A percentile compares a stretch with the other conserved stretches of the same genome.
Evolutionary conservation across 2,888 invertebrate species (phyloP).

Genomic region (Steromphala cineraria): DNA sequence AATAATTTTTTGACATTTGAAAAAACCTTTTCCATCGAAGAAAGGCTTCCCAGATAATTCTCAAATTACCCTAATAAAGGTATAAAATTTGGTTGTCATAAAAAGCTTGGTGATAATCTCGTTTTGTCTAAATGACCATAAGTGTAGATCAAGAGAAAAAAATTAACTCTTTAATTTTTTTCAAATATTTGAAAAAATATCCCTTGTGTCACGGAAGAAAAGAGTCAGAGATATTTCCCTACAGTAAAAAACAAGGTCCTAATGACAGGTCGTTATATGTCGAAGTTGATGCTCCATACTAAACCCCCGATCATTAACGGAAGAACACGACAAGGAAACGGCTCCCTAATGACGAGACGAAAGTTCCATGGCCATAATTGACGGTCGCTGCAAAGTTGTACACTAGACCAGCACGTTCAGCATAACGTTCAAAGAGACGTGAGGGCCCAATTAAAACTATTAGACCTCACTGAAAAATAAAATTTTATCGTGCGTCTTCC

Average conservation of each 20-base stretch:
- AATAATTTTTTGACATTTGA: too few species aligned
- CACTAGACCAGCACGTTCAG: constrained; percentile 5
- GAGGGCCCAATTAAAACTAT: constrained; percentile 24
- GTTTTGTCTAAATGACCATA: not conserved
- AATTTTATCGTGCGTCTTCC: constrained; percentile 24
- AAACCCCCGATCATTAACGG: constrained; percentile 13
- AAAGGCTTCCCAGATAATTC: too few species aligned
- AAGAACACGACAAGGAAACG: constrained; percentile 9
- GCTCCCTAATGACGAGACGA: constrained; percentile 4
- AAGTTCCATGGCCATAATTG: constrained; percentile 12
- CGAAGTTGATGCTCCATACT: not conserved
- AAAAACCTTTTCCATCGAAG: not conserved
- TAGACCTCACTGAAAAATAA: constrained; percentile 22
- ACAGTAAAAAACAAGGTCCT: constrained; percentile 6
- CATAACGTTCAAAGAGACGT: constrained; percentile 12
- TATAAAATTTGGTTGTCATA: not conserved
- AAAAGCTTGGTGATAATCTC: not conserved
- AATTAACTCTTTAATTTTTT: not conserved
- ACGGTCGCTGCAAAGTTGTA: not conserved
- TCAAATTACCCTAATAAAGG: not conserved
- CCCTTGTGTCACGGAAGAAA: not conserved
- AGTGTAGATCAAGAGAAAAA: not conserved
- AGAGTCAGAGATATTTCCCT: not conserved
- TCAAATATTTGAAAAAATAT: not conserved
- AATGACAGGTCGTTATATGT: constrained; percentile 17